Base-by-base conservation (phyloP, 2,888 invertebrate species). In the Tortrix viridana region DNA sequence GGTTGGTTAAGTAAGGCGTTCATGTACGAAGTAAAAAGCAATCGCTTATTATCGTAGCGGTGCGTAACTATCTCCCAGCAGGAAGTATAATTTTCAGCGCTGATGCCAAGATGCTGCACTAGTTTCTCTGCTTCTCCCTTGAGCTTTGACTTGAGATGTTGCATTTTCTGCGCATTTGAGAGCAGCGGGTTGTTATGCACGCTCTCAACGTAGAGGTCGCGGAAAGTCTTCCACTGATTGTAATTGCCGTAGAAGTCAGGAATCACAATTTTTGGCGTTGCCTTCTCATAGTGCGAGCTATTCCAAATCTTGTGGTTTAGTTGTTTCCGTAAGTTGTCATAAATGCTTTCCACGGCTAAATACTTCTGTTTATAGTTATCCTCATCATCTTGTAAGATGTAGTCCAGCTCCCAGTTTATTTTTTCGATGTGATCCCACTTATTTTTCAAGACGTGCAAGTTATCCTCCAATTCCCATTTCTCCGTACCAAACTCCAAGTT, bases 61-160 rank as follows among this genome's bases (percentile, higher is more conserved):
- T 61, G 58, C 12, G 6, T 22, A 7, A 64, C 46, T 20, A 65
- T 67, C 7, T 65, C 63, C 65, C 63, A 67, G n/a, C 63, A 60
- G 5, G 63, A 18, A 16, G 48, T 41, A 19, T 67, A 64, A 46
- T 67, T 67, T 38, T 65, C 60, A 0, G 58, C 53, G 26, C 65
- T 61, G 14, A 64, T 56, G 3, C 9, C 18, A 5, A 66, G 47
- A 56, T 66, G 61, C 19, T 66, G 61, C 9, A 20, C 19, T 9
- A 46, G 18, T 46, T 23, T 38, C 50, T 60, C 61, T 0, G 55
- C 61, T 26, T 60, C 60, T 4, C 60, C 60, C 22, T 41, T 38
- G 7, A 55, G 41, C 19, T 60, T 60, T 18, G 23, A n/a, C n/a
- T 43, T 43, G 7, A 23, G 23, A 23, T 23, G 23, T 1, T 23